Evolutionary conservation across 2,113 vertebrate species (phyloP).

Genomic region (Rhombomys opimus): DNA sequence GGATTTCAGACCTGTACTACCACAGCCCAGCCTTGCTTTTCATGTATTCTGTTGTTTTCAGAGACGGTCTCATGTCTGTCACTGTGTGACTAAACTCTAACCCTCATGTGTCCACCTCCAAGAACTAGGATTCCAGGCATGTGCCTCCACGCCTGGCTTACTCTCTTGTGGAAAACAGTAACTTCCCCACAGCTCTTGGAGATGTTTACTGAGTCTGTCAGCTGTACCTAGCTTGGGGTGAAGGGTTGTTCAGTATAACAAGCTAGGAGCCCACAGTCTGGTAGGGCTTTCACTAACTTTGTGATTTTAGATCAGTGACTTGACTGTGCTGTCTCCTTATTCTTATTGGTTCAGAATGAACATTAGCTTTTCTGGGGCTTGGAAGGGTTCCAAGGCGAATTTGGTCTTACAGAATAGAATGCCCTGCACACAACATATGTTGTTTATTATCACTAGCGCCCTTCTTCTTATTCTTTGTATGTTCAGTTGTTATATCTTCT

Average conservation of each 20-base stretch:
- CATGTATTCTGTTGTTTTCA: neutral
- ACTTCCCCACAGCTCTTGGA: neutral
- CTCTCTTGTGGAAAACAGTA: neutral
- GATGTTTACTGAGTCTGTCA: constrained; percentile 26
- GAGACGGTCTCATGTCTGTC: neutral
- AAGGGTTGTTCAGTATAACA: neutral
- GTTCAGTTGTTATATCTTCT: constrained; percentile 28
- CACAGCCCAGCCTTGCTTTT: neutral
- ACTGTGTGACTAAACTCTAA: neutral
- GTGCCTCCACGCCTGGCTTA: neutral
- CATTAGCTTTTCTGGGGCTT: neutral
- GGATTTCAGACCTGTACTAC: neutral
- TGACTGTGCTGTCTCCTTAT: neutral
- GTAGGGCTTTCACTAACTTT: neutral
- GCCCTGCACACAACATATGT: neutral
- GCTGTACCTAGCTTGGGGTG: neutral
- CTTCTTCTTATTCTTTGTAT: neutral
- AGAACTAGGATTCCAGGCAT: neutral
- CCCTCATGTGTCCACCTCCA: neutral
- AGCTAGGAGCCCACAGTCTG: neutral
- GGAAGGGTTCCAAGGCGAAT: neutral
- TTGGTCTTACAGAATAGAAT: neutral
- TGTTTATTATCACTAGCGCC: neutral
- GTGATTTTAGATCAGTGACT: neutral
- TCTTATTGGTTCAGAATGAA: neutral